A percentile compares a stretch with the other conserved stretches of the same genome.
These are phyloP conservation scores for Oscheius sp. DNA, from an alignment of 2,888 invertebrate genomes.

Conservation along the genomic window DNA sequence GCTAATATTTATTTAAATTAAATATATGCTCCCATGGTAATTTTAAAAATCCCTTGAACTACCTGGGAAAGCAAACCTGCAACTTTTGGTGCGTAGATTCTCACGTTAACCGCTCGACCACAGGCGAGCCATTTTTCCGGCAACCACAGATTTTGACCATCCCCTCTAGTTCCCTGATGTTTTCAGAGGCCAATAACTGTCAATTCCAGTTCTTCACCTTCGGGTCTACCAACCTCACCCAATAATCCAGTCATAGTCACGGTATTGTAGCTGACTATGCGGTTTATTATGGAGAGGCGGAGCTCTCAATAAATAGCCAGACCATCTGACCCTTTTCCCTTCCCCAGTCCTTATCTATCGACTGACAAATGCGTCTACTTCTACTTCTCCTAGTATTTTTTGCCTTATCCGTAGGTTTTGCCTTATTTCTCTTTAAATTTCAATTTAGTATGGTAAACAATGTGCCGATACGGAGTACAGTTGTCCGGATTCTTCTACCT, in stretches of 20 bases:
- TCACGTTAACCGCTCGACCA: too few species aligned
- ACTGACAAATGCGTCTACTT: conserved; percentile 7
- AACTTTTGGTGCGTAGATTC: too few species aligned
- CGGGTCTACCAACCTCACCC: not conserved
- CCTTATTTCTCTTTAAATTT: conserved; percentile 8
- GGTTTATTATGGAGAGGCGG: not conserved
- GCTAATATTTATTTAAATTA: too few species aligned
- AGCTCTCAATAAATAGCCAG: not conserved
- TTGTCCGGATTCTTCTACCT: conserved; percentile 50
- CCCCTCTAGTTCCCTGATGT: too few species aligned
- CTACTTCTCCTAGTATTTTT: conserved; percentile 6
- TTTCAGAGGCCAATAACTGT: too few species aligned
- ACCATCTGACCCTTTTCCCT: not conserved
- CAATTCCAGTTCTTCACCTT: too few species aligned
- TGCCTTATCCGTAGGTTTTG: conserved; percentile 32
- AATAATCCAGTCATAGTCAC: not conserved
- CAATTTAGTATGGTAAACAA: conserved; percentile 21
- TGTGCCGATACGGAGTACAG: conserved; percentile 33
- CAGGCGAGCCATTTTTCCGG: too few species aligned
- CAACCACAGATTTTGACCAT: too few species aligned
- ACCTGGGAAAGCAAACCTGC: too few species aligned
- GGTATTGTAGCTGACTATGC: not conserved
- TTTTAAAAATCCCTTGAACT: too few species aligned
- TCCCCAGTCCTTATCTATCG: conserved; percentile 26
- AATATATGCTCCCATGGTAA: too few species aligned